Percentiles rank a stretch among this genome's conserved stretches.
Evolutionary conservation across 2,888 invertebrate species (phyloP).

Genomic region (Adineta ricciae): DNA sequence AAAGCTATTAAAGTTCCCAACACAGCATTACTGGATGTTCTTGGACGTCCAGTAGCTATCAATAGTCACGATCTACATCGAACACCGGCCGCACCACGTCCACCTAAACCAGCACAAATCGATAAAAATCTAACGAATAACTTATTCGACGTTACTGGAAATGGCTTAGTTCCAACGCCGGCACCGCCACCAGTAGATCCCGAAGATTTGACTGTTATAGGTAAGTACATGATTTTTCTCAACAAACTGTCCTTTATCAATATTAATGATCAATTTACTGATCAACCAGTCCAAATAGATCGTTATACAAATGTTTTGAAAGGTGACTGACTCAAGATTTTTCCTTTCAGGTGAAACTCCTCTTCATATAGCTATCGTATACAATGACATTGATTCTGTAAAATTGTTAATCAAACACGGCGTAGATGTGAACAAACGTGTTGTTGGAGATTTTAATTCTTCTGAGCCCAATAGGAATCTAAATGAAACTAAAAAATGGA

Average conservation of each 20-base stretch:
- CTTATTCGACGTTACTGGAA: too few relatives aligned
- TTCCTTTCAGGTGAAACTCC: slow-evolving; percentile 66
- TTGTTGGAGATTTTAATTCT: slow-evolving; percentile 59
- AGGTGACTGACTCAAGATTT: too few relatives aligned
- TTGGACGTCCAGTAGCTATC: slow-evolving; percentile 17
- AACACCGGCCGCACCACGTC: not conserved
- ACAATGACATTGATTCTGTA: slow-evolving; percentile 85
- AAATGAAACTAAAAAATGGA: not conserved
- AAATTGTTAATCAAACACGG: slow-evolving; percentile 83
- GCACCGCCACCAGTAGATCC: not conserved
- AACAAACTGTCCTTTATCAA: too few relatives aligned
- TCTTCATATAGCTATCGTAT: slow-evolving; percentile 86
- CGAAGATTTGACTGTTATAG: not conserved
- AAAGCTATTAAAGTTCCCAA: slow-evolving; percentile 31
- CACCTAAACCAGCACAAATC: not conserved
- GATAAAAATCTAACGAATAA: not conserved
- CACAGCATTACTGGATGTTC: slow-evolving; percentile 26
- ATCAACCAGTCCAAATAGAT: too few relatives aligned
- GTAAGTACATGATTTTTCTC: not conserved
- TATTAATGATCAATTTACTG: too few relatives aligned
- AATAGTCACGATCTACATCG: slow-evolving; percentile 25
- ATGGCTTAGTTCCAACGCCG: too few relatives aligned
- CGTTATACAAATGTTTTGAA: too few relatives aligned
- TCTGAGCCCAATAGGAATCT: not conserved
- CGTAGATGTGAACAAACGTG: slow-evolving; percentile 79